Evolutionary conservation across 2,888 invertebrate species (phyloP), one percentile per base, ranked within the genome.

Genomic region (Oxyscelio sp.): DNA sequence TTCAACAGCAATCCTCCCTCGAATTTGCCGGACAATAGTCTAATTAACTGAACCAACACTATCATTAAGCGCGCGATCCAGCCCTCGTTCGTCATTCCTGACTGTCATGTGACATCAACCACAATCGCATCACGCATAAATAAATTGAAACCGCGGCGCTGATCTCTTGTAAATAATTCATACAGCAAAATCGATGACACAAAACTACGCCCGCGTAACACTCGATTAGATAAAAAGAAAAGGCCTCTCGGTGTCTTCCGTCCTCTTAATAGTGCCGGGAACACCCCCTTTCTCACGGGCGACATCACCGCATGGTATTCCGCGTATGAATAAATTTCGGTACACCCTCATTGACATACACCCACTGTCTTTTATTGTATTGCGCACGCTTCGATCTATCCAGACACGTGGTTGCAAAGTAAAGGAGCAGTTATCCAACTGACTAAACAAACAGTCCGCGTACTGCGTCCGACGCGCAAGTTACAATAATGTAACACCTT

Each of bases 381-480:
- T 78, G 83, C 78, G 83, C 83, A 77, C 74, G 83, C 83, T 78
- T 73, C 78, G 83, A 78, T 75, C 75, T 38, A 58, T 75, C 74
- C 63, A 43, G 81, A 74, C 81, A 81, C 81, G 81, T 81, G 81
- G 81, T 74, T 56, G 61, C 81, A 81, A 81, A 81, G 74, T 61
- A 68, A 81, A 74, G 80, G 73, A 74, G 66, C 81, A 68, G 73
- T 74, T 68, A 68, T 70, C 68, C 74, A 74, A 74, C 74, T 70
- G 74, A 63, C 73, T 74, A 81, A 74, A 75, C 63, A 75, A 81
- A 85, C 78, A 79, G 81, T 74, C 48, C 78, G 74, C 74, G 70
- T 77, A 70, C 71, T 82, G 58, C 74, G 81, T 65, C 52, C 65
- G 78, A 77, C 85, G 85, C 70, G 73, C 84, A 77, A 59, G 50